phyloP scores from a whole-genome alignment of 2,797 vertebrate species.

The Poecilia picta region DNA sequence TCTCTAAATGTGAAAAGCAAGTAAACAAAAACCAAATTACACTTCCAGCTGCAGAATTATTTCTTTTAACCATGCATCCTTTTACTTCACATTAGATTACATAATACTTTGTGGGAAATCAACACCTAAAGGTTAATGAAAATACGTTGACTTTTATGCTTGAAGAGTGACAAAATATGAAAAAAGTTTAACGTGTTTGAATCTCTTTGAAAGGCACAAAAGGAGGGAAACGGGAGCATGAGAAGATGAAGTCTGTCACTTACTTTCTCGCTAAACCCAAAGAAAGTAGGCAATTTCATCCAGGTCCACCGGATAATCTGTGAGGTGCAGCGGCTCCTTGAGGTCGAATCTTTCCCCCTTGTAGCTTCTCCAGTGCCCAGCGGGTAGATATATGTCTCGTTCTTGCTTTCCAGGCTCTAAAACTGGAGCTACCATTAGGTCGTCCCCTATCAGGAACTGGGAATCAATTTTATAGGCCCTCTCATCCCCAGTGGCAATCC shows the following conservation, averaged over 20 bases:
- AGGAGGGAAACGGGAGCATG: not conserved
- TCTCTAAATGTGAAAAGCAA: not conserved
- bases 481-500: slow-evolving; percentile 92
- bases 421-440: slow-evolving; percentile 94
- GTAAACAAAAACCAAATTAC: too few relatives aligned
- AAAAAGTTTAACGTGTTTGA: not conserved
- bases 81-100: not conserved
- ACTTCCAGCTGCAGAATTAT: not conserved
- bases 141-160: not conserved
- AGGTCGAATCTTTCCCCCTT: slow-evolving; percentile 92
- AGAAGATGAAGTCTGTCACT: slow-evolving; percentile 7
- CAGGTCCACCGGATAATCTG: slow-evolving; percentile 90
- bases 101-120: not conserved
- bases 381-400: slow-evolving; percentile 93
- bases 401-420: slow-evolving; percentile 94
- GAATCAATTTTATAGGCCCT: slow-evolving; percentile 91
- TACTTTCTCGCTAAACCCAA: slow-evolving; percentile 78
- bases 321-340: slow-evolving; percentile 89
- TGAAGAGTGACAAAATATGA: not conserved
- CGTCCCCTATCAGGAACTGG: slow-evolving; percentile 96
- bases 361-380: slow-evolving; percentile 93
- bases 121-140: not conserved
- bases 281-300: slow-evolving; percentile 94
- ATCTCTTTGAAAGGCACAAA: slow-evolving; percentile 8
- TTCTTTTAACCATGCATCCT: not conserved